Conservation (phyloP, 1,140 invertebrate species). For the Neodiprion lecontei region DNA sequence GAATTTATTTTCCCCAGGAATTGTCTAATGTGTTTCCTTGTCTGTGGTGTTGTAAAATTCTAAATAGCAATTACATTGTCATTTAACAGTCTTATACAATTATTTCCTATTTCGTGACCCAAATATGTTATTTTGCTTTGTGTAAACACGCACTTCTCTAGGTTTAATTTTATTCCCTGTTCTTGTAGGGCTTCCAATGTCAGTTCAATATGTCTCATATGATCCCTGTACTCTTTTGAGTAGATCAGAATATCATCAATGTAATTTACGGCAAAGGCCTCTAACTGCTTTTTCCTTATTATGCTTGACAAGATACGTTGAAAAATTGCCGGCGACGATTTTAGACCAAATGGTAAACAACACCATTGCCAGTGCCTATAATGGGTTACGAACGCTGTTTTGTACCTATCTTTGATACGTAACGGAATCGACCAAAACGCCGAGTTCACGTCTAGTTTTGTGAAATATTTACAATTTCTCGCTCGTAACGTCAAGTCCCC, state of each 20-base stretch:
- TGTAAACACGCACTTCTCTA: background rate
- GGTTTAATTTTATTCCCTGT: background rate
- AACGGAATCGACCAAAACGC: conserved; percentile 38
- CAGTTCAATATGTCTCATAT: background rate
- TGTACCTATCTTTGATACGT: conserved; percentile 14
- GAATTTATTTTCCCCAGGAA: conserved; percentile 36
- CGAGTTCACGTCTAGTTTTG: conserved; percentile 36
- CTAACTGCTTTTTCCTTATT: conserved; percentile 5
- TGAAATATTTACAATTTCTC: conserved; percentile 30
- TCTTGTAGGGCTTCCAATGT: background rate
- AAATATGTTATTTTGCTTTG: background rate
- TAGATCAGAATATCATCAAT: conserved; percentile 28
- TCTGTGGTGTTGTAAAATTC: background rate
- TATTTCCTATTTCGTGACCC: conserved; percentile 16
- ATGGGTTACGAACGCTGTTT: conserved; percentile 4
- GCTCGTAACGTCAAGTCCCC: conserved; percentile 32
- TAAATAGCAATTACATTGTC: background rate
- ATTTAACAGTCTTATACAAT: conserved; percentile 6
- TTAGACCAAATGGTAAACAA: background rate
- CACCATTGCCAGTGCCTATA: conserved; percentile 5
- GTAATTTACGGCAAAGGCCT: background rate
- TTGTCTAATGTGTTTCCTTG: conserved; percentile 20
- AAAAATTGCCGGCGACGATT: conserved; percentile 5
- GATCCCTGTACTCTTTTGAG: background rate
- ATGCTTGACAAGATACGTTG: conserved; percentile 8